Evolutionary conservation across 2,888 invertebrate species (phyloP).

Genomic region (Stenotaenia linearis): DNA sequence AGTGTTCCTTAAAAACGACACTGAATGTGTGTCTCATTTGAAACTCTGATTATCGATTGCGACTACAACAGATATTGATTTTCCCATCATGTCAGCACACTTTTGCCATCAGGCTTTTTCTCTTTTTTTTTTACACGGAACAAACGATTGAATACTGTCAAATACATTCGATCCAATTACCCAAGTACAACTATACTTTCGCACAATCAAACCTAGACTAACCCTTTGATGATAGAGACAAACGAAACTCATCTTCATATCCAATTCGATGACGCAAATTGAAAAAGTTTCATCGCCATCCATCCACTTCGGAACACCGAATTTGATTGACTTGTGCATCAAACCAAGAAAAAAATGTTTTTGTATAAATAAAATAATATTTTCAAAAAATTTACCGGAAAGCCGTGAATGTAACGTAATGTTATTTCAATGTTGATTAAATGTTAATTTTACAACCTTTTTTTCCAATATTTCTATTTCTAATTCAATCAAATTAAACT

Average conservation of each 20-base stretch:
- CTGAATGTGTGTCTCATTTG: background rate
- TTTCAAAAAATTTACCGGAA: too few relatives aligned
- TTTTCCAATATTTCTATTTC: background rate
- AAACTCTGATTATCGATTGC: conserved; percentile 18
- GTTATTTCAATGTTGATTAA: too few relatives aligned
- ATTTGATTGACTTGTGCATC: background rate
- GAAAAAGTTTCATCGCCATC: background rate
- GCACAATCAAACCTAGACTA: background rate
- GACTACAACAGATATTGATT: conserved; percentile 8
- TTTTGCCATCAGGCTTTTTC: background rate
- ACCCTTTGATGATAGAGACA: background rate
- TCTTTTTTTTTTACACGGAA: background rate
- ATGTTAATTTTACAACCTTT: background rate
- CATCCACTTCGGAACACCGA: too few relatives aligned
- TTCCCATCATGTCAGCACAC: conserved; percentile 14
- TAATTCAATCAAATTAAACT: conserved; percentile 7
- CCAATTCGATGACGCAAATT: too few relatives aligned
- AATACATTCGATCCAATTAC: background rate
- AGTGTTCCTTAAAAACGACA: background rate
- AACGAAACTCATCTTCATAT: background rate
- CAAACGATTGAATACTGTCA: background rate
- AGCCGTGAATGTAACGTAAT: too few relatives aligned
- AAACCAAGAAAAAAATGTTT: background rate
- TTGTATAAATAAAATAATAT: too few relatives aligned
- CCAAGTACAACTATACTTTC: background rate